A percentile compares a stretch with the other conserved stretches of the same genome.
phyloP scores from a whole-genome alignment of 2,888 invertebrate species.

The Nephrotoma flavescens region DNA sequence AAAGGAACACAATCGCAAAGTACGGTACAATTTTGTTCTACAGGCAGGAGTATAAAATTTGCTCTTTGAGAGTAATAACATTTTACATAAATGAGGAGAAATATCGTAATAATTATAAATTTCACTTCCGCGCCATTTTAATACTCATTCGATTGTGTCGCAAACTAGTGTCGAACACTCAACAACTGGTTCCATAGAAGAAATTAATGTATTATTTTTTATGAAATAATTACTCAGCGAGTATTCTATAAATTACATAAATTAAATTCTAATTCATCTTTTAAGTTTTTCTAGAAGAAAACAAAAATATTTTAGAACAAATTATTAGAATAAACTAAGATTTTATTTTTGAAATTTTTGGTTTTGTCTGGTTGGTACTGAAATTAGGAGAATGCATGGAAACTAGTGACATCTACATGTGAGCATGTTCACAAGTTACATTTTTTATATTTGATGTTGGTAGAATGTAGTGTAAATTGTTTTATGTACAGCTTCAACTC shows the following conservation, averaged over 20 bases:
- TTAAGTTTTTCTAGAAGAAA: conserved; percentile 3
- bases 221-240: not conserved
- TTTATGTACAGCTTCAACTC: too few species aligned
- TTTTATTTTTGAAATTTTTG: not conserved
- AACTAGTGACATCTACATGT: not conserved
- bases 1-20: conserved; percentile 25
- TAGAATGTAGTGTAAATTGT: not conserved
- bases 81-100: not conserved
- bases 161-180: not conserved
- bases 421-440: not conserved
- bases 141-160: not conserved
- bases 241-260: not conserved
- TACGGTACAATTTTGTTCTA: not conserved
- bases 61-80: not conserved
- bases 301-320: not conserved
- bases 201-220: not conserved
- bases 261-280: not conserved
- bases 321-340: not conserved
- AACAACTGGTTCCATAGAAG: not conserved
- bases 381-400: not conserved
- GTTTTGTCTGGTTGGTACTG: not conserved
- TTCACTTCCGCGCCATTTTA: conserved; percentile 7
- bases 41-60: not conserved
- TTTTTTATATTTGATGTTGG: not conserved
- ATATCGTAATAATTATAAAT: not conserved